These are phyloP conservation scores for Drosophila ustulata DNA, from an alignment of 2,888 invertebrate species.

Conservation along the genomic window DNA sequence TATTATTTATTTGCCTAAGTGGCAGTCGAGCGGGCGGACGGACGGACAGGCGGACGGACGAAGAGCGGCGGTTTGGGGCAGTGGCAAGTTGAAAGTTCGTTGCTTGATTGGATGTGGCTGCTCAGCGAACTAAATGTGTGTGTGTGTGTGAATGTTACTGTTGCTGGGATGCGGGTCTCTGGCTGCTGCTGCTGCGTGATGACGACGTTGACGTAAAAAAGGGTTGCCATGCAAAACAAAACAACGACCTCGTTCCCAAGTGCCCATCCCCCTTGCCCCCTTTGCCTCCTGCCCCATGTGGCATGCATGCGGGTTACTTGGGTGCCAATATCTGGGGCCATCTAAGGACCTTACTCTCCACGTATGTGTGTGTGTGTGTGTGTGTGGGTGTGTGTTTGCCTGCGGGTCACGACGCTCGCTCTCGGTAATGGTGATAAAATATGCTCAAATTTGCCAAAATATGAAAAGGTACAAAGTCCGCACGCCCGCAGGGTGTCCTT, in stretches of 20 bases:
- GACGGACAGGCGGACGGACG: too few relatives aligned
- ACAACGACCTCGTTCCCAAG: constrained; percentile 39
- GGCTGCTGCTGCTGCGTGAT: constrained; percentile 13
- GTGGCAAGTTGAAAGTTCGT: constrained; percentile 54
- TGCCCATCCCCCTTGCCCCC: neutral
- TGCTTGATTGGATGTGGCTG: constrained; percentile 72
- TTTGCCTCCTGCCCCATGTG: constrained; percentile 10
- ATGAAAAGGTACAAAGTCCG: constrained; percentile 74
- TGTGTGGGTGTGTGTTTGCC: constrained; percentile 39
- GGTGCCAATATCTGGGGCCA: constrained; percentile 63
- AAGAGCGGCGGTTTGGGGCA: constrained; percentile 4
- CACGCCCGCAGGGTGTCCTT: constrained; percentile 48
- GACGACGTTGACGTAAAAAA: constrained; percentile 61
- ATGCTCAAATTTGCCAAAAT: constrained; percentile 81
- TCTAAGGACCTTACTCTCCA: constrained; percentile 19
- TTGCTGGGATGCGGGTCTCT: constrained; percentile 44
- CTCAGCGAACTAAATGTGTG: constrained; percentile 7
- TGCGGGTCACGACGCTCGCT: constrained; percentile 67
- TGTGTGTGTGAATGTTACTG: neutral
- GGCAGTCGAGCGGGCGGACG: constrained; percentile 37
- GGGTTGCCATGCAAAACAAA: constrained; percentile 75
- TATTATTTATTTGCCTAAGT: constrained; percentile 79
- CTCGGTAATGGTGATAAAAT: constrained; percentile 82
- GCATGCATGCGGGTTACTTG: constrained; percentile 54
- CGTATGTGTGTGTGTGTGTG: constrained; percentile 12